Evolutionary conservation across 2,888 invertebrate species (phyloP), one percentile per base, ranked within the genome.

Genomic region (Spatulosminthurus flaviceps): DNA sequence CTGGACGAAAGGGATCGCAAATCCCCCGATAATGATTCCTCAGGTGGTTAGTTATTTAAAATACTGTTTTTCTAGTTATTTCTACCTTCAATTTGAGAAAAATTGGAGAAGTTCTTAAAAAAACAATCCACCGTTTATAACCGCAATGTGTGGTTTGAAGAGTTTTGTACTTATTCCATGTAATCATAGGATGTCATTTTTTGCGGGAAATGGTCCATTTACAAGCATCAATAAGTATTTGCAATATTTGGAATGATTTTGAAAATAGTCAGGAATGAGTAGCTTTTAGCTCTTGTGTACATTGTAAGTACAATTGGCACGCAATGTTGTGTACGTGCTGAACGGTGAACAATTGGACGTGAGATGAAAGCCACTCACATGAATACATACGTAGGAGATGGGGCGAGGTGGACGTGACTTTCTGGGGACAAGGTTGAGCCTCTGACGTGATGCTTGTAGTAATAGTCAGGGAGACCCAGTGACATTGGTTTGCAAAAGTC

Each of bases 1-100:
- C 88, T 85, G 89, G 93, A 93, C 83, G 95, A 95, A 87, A 94
- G 94, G 64, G 95, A 94, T 87, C 94, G 95, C 86, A 95, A 95
- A 77, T 95, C 95, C 9, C 95, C 95, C 0, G 95, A 95, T 86
- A 92, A 93, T 26, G 95, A 95, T 88, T 92, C 90, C 87, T 91
- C 91, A 89, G 91, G 91, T 91, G 88, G 88, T 51, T n/a, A n/a
- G n/a, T n/a, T n/a, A n/a, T n/a, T n/a, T n/a, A n/a, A n/a, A n/a
- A n/a, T n/a, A n/a, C n/a, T n/a, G n/a, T n/a, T n/a, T n/a, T n/a
- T n/a, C n/a, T n/a, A n/a, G n/a, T n/a, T n/a, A n/a, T n/a, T n/a
- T n/a, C n/a, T n/a, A n/a, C n/a, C n/a, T n/a, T n/a, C n/a, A n/a
- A n/a, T n/a, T n/a, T n/a, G n/a, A n/a, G n/a, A n/a, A n/a, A n/a